phyloP scores from a whole-genome alignment of 2,797 vertebrate genomes.

The Falco naumanni region DNA sequence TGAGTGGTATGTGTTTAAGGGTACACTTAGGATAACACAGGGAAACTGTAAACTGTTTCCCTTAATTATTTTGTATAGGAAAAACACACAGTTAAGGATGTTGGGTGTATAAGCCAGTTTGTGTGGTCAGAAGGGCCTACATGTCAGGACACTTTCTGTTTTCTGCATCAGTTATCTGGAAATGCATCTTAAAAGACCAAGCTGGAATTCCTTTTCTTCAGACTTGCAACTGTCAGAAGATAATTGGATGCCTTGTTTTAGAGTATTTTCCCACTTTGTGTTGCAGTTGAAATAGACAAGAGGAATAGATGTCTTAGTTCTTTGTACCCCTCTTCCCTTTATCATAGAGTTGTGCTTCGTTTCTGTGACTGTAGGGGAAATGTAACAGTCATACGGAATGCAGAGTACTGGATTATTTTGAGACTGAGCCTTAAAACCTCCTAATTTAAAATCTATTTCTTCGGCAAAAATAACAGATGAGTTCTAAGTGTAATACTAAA shows the following conservation, averaged over 20 bases:
- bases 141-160: background rate
- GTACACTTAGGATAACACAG: background rate
- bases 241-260: background rate
- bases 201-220: background rate
- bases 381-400: background rate
- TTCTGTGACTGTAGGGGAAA: background rate
- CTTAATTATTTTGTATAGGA: background rate
- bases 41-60: background rate
- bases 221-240: background rate
- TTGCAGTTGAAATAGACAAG: background rate
- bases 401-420: background rate
- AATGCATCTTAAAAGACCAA: background rate
- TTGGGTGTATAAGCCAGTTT: background rate
- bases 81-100: background rate
- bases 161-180: background rate
- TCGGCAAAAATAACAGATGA: background rate
- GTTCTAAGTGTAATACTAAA: background rate
- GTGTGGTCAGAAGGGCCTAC: background rate
- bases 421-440: background rate
- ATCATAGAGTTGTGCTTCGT: background rate
- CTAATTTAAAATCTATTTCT: background rate
- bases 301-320: background rate
- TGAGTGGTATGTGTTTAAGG: background rate
- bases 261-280: background rate
- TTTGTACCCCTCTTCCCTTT: background rate